Percentiles rank a stretch among this genome's conserved stretches.
These are phyloP conservation scores for Lobophora halterata DNA, from an alignment of 2,888 invertebrate genomes.

Conservation along the genomic window DNA sequence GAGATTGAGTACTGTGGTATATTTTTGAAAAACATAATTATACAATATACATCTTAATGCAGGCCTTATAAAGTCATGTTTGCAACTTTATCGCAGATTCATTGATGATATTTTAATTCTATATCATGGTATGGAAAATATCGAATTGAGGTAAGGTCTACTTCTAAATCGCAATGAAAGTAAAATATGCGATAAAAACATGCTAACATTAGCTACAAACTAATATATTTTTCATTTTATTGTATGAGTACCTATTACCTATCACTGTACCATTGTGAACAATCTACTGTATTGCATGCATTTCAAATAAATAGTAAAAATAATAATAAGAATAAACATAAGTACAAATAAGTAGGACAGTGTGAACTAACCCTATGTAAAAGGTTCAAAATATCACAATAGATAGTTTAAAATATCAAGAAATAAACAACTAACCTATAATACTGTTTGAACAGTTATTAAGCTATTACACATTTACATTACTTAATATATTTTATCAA, in stretches of 20 bases:
- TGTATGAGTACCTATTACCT: constrained; percentile 21
- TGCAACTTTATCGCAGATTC: too few species aligned
- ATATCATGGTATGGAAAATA: constrained; percentile 9
- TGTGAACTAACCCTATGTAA: constrained; percentile 42
- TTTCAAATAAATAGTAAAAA: constrained; percentile 17
- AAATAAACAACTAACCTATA: constrained; percentile 74
- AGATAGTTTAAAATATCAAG: constrained; percentile 61
- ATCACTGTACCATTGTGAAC: constrained; percentile 15
- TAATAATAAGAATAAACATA: constrained; percentile 29
- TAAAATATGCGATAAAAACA: constrained; percentile 3
- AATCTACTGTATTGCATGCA: constrained; percentile 23
- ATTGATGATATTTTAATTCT: constrained; percentile 5
- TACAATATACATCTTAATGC: too few species aligned
- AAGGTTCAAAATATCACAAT: constrained; percentile 62
- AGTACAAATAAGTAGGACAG: constrained; percentile 22
- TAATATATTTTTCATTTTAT: constrained; percentile 20
- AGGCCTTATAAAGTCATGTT: too few species aligned
- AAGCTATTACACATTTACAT: constrained; percentile 53
- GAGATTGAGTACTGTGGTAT: too few species aligned
- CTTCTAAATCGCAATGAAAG: not conserved
- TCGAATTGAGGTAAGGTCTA: constrained; percentile 5
- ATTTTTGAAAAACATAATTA: too few species aligned
- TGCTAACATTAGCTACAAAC: constrained; percentile 11
- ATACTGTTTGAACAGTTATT: constrained; percentile 70
- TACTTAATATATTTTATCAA: constrained; percentile 60